These are phyloP conservation scores for Camelus dromedarius DNA, from an alignment of 2,113 vertebrate genomes.

Conservation along the genomic window DNA sequence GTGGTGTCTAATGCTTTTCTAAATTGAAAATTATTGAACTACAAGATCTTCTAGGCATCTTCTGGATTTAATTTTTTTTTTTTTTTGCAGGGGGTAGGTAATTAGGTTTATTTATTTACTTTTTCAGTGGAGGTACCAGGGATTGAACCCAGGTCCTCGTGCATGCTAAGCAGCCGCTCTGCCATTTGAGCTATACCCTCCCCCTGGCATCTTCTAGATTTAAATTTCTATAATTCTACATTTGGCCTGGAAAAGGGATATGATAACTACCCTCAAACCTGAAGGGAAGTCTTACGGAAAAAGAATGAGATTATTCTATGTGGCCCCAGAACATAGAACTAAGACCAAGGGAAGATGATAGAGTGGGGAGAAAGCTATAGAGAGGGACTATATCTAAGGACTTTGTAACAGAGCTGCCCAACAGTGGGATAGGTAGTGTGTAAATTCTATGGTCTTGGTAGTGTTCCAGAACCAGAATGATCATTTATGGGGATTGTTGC, in stretches of 20 bases:
- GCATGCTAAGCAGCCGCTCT: too few species aligned
- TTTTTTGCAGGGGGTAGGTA: too few species aligned
- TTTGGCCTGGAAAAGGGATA: conserved; percentile 1
- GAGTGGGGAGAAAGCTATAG: background rate
- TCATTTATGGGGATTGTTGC: background rate
- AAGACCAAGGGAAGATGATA: background rate
- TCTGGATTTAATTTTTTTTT: conserved; percentile 3
- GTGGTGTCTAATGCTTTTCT: background rate
- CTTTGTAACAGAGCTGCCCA: conserved; percentile 10
- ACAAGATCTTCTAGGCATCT: background rate
- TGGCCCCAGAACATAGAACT: background rate
- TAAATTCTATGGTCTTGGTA: background rate
- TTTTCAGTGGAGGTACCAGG: too few species aligned
- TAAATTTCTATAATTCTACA: conserved; percentile 11
- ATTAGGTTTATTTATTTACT: too few species aligned
- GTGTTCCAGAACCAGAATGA: conserved; percentile 26
- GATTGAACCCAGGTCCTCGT: too few species aligned
- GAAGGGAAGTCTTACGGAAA: background rate
- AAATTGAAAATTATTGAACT: background rate
- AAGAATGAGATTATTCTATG: background rate
- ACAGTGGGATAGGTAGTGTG: background rate
- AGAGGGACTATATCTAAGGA: background rate
- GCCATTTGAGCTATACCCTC: too few species aligned
- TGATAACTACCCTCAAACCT: background rate
- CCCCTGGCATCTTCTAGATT: background rate